Percentiles rank a stretch among this genome's conserved stretches.
Conservation (phyloP, 2,888 invertebrate genomes). For the Cinara cedri region DNA sequence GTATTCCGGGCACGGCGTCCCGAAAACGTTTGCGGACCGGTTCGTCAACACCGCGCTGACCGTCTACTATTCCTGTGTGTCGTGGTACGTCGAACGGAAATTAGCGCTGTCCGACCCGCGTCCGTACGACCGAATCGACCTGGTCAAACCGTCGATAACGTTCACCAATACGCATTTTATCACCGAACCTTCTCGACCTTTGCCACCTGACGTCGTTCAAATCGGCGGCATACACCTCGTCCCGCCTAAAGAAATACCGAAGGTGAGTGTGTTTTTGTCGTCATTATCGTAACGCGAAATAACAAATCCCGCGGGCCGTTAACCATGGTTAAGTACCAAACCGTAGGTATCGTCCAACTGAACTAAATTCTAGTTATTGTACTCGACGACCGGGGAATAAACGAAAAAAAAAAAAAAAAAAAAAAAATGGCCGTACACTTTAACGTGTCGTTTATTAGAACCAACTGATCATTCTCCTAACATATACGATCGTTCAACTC, state of each 20-base stretch:
- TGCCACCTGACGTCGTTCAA: constrained; percentile 2
- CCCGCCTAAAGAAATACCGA: neutral
- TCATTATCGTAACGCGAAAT: neutral
- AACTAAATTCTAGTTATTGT: too few species aligned
- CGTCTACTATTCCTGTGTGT: neutral
- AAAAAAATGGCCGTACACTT: too few species aligned
- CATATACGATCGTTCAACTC: too few species aligned
- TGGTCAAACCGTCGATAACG: neutral
- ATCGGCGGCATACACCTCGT: constrained; percentile 20
- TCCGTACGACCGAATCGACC: neutral
- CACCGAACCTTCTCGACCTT: neutral
- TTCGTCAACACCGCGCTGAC: neutral
- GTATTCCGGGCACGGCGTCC: neutral
- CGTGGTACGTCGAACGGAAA: neutral
- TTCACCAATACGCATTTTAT: constrained; percentile 14
- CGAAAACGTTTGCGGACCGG: neutral
- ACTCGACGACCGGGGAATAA: neutral
- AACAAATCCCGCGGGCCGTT: too few species aligned
- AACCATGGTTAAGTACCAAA: neutral
- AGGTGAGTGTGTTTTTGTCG: neutral
- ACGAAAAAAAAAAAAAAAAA: too few species aligned
- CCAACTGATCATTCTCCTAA: too few species aligned
- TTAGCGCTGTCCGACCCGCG: neutral
- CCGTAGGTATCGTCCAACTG: too few species aligned
- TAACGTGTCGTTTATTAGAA: too few species aligned